Percentiles rank a stretch among this genome's conserved stretches.
These are phyloP conservation scores for Caenorhabditis brenneri DNA, from an alignment of 1,140 invertebrate genomes.

Conservation along the genomic window DNA sequence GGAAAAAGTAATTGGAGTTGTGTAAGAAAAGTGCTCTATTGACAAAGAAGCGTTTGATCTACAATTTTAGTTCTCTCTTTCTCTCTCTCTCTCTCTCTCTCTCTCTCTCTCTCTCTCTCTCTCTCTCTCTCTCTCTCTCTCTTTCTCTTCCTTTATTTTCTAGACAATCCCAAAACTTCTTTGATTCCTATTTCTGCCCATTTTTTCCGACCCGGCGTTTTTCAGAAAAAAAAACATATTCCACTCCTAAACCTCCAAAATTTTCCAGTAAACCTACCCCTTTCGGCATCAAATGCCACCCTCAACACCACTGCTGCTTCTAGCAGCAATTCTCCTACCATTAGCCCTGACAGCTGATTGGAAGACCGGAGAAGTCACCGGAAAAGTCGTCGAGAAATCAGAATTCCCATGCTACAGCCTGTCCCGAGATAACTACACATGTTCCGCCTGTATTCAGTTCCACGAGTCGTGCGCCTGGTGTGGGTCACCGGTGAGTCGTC, in stretches of 20 bases:
- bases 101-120: slow-evolving; percentile 10
- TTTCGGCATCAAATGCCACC: slow-evolving; percentile 5
- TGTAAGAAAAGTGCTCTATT: too few species aligned
- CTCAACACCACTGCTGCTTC: not conserved
- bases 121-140: not conserved
- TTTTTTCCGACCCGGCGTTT: not conserved
- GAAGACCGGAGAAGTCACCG: slow-evolving; percentile 14
- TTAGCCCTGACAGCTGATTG: slow-evolving; percentile 26
- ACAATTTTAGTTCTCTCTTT: slow-evolving; percentile 11
- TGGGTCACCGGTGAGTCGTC: slow-evolving; percentile 61
- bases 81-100: not conserved
- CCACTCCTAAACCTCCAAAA: too few species aligned
- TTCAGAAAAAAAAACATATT: too few species aligned
- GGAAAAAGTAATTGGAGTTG: too few species aligned
- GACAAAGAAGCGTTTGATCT: too few species aligned
- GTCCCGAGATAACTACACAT: slow-evolving; percentile 68
- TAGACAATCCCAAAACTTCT: not conserved
- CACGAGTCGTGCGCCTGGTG: slow-evolving; percentile 71
- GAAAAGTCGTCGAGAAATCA: slow-evolving; percentile 59
- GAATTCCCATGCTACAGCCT: slow-evolving; percentile 71
- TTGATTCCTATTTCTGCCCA: too few species aligned
- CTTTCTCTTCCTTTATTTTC: not conserved
- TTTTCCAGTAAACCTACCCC: not conserved
- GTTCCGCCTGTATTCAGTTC: slow-evolving; percentile 66
- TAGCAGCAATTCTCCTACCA: not conserved